Conservation (phyloP, 1,140 invertebrate species). For the Octopus sinensis region DNA sequence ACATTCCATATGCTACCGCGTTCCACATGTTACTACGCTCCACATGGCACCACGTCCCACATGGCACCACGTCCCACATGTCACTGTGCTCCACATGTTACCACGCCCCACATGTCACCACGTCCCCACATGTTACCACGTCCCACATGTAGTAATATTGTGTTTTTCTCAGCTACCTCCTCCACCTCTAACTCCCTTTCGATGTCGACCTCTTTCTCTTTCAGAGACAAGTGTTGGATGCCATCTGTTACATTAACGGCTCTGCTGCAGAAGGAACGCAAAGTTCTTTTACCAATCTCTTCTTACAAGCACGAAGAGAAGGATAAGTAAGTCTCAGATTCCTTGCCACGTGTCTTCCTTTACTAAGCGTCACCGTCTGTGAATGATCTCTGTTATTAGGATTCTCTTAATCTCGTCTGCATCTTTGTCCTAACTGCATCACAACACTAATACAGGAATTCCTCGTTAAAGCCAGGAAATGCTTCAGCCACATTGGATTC, state of each 20-base stretch:
- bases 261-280: slow-evolving; percentile 40
- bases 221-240: slow-evolving; percentile 46
- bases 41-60: too few relatives aligned
- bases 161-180: too few relatives aligned
- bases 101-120: too few relatives aligned
- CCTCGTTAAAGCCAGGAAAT: background rate
- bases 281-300: slow-evolving; percentile 44
- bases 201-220: slow-evolving; percentile 13
- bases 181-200: too few relatives aligned
- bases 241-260: slow-evolving; percentile 41
- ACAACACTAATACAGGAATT: background rate
- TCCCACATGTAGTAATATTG: too few relatives aligned
- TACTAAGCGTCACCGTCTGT: background rate
- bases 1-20: too few relatives aligned
- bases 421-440: background rate
- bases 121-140: too few relatives aligned
- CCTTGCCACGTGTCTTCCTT: background rate
- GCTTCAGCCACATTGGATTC: background rate
- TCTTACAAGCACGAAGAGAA: slow-evolving; percentile 33
- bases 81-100: too few relatives aligned
- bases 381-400: background rate
- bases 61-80: too few relatives aligned
- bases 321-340: slow-evolving; percentile 31
- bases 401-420: background rate
- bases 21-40: too few relatives aligned